These are phyloP conservation scores for Pegoplata infirma DNA, from an alignment of 2,888 invertebrate species.

Conservation along the genomic window DNA sequence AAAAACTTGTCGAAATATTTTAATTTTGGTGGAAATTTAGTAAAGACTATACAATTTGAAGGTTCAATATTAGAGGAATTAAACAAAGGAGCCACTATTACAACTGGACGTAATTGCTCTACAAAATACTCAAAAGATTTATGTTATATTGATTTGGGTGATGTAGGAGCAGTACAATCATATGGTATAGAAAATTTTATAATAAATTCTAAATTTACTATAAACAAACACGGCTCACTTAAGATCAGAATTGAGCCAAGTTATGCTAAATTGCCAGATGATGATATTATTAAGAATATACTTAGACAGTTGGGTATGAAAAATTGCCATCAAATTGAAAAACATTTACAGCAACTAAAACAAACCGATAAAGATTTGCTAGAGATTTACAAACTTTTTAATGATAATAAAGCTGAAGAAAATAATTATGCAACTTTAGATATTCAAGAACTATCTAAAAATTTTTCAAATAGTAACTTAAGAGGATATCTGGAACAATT, in stretches of 20 bases:
- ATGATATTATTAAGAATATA: not conserved
- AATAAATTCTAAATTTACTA: slow-evolving; percentile 31
- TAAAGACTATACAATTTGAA: slow-evolving; percentile 65
- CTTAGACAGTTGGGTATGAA: not conserved
- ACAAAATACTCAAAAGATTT: slow-evolving; percentile 16
- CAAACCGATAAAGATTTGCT: not conserved
- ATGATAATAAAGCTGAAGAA: not conserved
- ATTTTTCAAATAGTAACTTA: slow-evolving; percentile 20
- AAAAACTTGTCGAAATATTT: slow-evolving; percentile 65
- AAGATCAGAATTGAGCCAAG: slow-evolving; percentile 14
- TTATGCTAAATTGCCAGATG: not conserved
- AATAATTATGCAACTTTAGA: not conserved
- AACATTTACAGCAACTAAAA: not conserved
- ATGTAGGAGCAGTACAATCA: slow-evolving; percentile 66
- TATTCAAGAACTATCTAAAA: not conserved
- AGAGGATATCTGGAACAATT: not conserved
- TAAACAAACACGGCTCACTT: not conserved
- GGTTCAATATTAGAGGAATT: slow-evolving; percentile 67
- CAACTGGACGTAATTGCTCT: too few species aligned
- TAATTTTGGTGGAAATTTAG: too few species aligned
- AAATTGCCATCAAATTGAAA: not conserved
- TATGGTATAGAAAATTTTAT: slow-evolving; percentile 66
- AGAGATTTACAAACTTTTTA: not conserved
- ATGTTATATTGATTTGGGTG: slow-evolving; percentile 69
- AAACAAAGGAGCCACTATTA: too few species aligned